phyloP scores from a whole-genome alignment of 2,113 vertebrate genomes.

The Triplophysa siluroides region DNA sequence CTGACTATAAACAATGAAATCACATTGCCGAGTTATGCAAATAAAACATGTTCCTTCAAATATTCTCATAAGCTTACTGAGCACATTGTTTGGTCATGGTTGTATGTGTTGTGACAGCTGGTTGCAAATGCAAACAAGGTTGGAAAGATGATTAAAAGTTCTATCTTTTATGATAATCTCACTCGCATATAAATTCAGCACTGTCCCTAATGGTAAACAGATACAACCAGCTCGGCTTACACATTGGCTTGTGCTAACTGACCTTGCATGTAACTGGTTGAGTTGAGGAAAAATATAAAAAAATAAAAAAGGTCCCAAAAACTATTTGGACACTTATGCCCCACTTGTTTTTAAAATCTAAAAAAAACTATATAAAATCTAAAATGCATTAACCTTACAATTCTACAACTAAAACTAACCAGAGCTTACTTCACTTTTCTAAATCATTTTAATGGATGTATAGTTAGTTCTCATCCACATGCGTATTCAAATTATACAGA shows the following conservation, averaged over 20 bases:
- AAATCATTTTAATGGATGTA: not conserved
- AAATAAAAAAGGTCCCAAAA: not conserved
- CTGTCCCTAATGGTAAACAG: constrained; percentile 41
- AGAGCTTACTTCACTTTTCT: not conserved
- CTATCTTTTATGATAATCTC: not conserved
- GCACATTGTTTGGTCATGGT: not conserved
- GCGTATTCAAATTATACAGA: not conserved
- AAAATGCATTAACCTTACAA: not conserved
- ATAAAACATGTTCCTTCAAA: not conserved
- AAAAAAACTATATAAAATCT: too few relatives aligned
- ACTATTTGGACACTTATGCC: not conserved
- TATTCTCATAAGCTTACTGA: not conserved
- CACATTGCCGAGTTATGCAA: not conserved
- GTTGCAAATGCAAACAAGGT: not conserved
- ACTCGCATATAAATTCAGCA: not conserved
- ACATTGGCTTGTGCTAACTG: not conserved
- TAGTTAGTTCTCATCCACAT: not conserved
- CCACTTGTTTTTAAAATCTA: too few relatives aligned
- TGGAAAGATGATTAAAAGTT: not conserved
- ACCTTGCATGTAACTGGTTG: not conserved
- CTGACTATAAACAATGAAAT: not conserved
- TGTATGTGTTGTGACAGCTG: constrained; percentile 1
- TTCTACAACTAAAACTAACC: not conserved
- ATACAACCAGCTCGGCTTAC: constrained; percentile 50
- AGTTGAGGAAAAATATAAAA: not conserved